Conservation (phyloP, 1,140 invertebrate species). For the Eulimnadia texana region DNA sequence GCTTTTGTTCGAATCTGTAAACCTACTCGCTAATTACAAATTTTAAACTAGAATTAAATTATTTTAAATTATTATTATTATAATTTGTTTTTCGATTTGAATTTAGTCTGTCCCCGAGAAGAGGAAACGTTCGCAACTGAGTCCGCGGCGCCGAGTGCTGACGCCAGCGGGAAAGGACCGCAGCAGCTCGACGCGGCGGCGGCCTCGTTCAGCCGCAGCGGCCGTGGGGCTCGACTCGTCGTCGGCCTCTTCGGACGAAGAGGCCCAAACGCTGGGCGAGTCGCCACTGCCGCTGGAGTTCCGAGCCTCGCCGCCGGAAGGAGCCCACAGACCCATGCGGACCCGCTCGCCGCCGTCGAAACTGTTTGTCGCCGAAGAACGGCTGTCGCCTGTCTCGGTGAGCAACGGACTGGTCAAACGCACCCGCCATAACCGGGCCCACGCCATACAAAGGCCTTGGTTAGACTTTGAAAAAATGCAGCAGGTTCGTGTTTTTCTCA, state of each 20-base stretch:
- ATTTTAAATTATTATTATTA: neutral
- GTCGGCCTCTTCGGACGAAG: constrained; percentile 42
- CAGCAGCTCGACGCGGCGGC: neutral
- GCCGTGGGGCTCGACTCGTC: constrained; percentile 20
- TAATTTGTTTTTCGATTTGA: neutral
- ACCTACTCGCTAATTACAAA: too few relatives aligned
- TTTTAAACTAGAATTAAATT: too few relatives aligned
- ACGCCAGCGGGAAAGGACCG: constrained; percentile 16
- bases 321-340: constrained; percentile 58
- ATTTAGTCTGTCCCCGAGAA: constrained; percentile 42
- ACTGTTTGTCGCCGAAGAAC: constrained; percentile 37
- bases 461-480: constrained; percentile 95
- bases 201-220: neutral
- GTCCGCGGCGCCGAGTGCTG: constrained; percentile 25
- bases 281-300: constrained; percentile 67
- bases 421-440: constrained; percentile 36
- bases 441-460: constrained; percentile 58
- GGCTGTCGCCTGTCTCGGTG: constrained; percentile 21
- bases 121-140: constrained; percentile 59
- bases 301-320: constrained; percentile 71
- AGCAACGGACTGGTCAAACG: constrained; percentile 23
- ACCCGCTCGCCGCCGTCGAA: constrained; percentile 55
- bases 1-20: too few relatives aligned
- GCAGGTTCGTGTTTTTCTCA: constrained; percentile 42
- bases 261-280: constrained; percentile 44